Base-by-base conservation (phyloP, 2,888 invertebrate genomes). In the Corythucha ciliata region DNA sequence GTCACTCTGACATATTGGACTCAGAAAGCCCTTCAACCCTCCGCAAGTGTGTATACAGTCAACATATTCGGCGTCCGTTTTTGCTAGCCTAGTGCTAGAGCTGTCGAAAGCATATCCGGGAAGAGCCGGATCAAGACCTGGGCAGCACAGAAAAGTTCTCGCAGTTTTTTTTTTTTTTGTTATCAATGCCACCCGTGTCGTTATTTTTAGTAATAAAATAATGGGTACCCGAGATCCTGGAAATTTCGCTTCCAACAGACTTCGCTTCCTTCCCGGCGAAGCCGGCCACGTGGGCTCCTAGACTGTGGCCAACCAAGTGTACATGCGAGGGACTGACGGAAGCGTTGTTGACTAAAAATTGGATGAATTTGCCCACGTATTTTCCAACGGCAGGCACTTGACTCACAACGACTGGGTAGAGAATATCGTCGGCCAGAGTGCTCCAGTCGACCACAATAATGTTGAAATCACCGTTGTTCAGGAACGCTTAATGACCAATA, bases 31-130 rank as follows among this genome's bases (percentile, higher is more conserved):
- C 24, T 58, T 40, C 21, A 52, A 48, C 21, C 59, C 59, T 12
- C 51, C 59, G 27, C 57, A 57, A 7, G 59, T 58, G 49, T 60
- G 59, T 4, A 60, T 51, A 36, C 58, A 58, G 18, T 57, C 57
- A 6, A 58, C 58, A 34, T 57, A 58, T 2, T 52, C 26, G n/a
- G 56, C 58, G 40, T 60, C 58, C 12, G 45, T 37, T 2, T 36
- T 34, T 16, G 52, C 54, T 6, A 60, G 46, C 10, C 58, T 47
- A 1, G 48, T 10, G 10, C 52, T 26, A 3, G 47, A 47, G n/a
- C 44, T 20, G n/a, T 41, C 36, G 12, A 45, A 36, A 10, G 50
- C 49, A 45, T 58, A 60, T 3, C 55, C 46, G 10, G 59, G 59
- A 12, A 52, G 33, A n/a, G 59, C 59, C 16, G 57, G 58, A 27